These are phyloP conservation scores for Caenorhabditis panamensis DNA, from an alignment of 2,888 invertebrate species.

Conservation along the genomic window DNA sequence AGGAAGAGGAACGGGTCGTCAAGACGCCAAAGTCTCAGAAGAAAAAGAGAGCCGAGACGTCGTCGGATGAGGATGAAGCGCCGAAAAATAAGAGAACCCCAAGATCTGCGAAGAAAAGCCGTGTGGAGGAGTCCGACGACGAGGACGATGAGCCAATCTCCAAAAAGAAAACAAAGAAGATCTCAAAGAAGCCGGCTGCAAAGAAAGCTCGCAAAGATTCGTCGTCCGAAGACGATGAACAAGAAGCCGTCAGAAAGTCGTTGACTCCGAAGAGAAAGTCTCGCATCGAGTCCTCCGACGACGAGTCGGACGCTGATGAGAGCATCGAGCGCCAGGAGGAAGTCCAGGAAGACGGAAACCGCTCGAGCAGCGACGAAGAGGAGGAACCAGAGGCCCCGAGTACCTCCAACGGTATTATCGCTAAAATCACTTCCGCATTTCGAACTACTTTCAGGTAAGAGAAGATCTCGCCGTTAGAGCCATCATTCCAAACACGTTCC, in stretches of 20 bases:
- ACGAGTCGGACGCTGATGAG: slow-evolving; percentile 8
- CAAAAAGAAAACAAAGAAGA: not conserved
- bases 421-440: not conserved
- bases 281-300: slow-evolving; percentile 3
- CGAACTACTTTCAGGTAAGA: slow-evolving; percentile 2
- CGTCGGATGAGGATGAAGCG: too few species aligned
- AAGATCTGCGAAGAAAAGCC: not conserved
- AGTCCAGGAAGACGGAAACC: not conserved
- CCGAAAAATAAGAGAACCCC: too few species aligned
- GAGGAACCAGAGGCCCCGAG: not conserved
- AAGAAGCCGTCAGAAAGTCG: not conserved
- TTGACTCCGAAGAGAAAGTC: slow-evolving; percentile 1
- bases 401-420: slow-evolving; percentile 3
- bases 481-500: not conserved
- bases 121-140: not conserved
- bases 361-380: not conserved
- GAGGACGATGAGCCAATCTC: slow-evolving; percentile 6
- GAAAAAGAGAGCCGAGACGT: too few species aligned
- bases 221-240: not conserved
- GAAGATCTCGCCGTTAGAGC: not conserved
- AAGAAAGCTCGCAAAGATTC: not conserved
- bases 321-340: slow-evolving; percentile 6
- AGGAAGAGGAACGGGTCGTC: not conserved
- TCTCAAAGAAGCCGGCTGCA: not conserved
- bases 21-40: not conserved